These are phyloP conservation scores for Chaunax sp. DNA, from an alignment of 2,797 vertebrate genomes.

Conservation along the genomic window DNA sequence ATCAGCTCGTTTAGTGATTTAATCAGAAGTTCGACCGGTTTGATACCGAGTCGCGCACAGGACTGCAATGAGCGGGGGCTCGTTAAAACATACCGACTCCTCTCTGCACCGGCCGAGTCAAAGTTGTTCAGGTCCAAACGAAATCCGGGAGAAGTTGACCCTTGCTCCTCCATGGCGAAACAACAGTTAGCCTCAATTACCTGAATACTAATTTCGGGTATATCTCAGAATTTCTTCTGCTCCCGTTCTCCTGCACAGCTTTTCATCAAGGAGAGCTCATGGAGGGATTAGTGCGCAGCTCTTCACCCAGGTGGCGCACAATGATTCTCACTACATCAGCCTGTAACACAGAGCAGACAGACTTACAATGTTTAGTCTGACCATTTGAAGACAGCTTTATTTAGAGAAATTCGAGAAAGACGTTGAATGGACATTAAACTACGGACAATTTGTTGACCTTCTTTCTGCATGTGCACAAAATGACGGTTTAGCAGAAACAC, in stretches of 20 bases:
- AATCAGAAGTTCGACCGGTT: conserved; percentile 78
- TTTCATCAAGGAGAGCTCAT: conserved; percentile 35
- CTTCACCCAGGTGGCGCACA: background rate
- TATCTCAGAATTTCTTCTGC: background rate
- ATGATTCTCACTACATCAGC: conserved; percentile 2
- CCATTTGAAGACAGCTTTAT: background rate
- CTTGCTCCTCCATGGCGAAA: conserved; percentile 67
- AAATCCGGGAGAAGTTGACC: conserved; percentile 37
- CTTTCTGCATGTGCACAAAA: background rate
- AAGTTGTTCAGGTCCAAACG: conserved; percentile 74
- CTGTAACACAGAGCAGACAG: background rate
- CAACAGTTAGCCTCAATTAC: background rate
- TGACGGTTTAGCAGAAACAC: too few relatives aligned
- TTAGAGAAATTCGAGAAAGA: background rate
- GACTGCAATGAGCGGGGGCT: conserved; percentile 72
- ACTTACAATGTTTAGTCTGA: background rate
- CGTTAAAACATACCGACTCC: conserved; percentile 65
- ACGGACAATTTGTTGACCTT: background rate
- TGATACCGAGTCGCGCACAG: conserved; percentile 64
- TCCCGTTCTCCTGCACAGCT: background rate
- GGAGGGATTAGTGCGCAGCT: conserved; percentile 62
- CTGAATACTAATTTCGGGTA: background rate
- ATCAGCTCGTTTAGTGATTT: conserved; percentile 74
- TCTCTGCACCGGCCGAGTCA: conserved; percentile 40
- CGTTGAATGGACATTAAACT: background rate